Evolutionary conservation across 2,797 vertebrate species (phyloP), one percentile per base, ranked within the genome.

Genomic region (Heliangelus exortis): DNA sequence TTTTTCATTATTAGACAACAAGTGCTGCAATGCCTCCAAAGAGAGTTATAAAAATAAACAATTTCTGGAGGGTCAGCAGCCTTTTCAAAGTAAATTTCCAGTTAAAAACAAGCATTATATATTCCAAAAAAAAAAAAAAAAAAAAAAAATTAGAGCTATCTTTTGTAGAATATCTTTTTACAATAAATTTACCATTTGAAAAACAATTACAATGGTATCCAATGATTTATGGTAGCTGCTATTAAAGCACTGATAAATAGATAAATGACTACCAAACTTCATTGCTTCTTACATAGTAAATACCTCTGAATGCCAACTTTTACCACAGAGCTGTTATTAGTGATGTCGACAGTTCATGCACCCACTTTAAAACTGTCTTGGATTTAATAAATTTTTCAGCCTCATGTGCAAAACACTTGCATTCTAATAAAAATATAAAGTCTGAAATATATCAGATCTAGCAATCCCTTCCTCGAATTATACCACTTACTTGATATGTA

Each of bases 351-450:
- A 97, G 89, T 97, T 96, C 96, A 97, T 96, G 96, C 91, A 97
- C 91, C 92, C 73, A 95, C 91, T 92, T 83, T 29, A 81, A 89
- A 97, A 95, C 92, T 92, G 93, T 95, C 96, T 97, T 87, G 74
- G 84, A 95, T 95, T 94, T 87, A 92, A 91, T 72, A 88, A 89
- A 66, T 76, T 95, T 96, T 95, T 97, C 94, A 97, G 95, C 94
- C 95, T 96, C 83, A 76, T 98, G 98, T 98, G 98, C 98, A 98
- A 98, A 98, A 98, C 96, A 97, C 96, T 97, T 97, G 97, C 98
- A 97, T 97, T 98, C 97, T 98, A 97, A 94, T 98, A 98, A 98
- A 98, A 98, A 98, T 98, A 98, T 96, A 98, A 96, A 97, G 96
- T 97, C 96, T 97, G 93, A 97, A 96, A 96, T 92, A 95, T 79